These are phyloP conservation scores for Crenichthys baileyi DNA, from an alignment of 2,797 vertebrate species.

Conservation along the genomic window DNA sequence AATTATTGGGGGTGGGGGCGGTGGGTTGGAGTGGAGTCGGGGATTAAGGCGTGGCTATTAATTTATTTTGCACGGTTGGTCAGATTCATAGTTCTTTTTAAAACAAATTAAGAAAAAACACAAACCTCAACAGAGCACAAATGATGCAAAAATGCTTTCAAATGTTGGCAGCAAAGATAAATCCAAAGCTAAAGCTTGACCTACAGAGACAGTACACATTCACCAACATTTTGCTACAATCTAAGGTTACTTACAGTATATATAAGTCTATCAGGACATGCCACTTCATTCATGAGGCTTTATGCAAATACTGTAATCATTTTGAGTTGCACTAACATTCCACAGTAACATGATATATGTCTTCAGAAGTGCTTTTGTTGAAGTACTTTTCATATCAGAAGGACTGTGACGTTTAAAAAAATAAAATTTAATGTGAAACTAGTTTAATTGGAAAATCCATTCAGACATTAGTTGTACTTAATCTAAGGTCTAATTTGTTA, in stretches of 20 bases:
- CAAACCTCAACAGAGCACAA: conserved; percentile 6
- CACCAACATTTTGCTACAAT: conserved; percentile 17
- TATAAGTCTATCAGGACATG: conserved; percentile 11
- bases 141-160: not conserved
- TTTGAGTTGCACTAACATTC: conserved; percentile 2
- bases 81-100: not conserved
- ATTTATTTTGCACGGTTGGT: conserved; percentile 17
- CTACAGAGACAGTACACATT: conserved; percentile 18
- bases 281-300: conserved; percentile 12
- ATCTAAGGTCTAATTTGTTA: not conserved
- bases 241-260: conserved; percentile 4
- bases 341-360: conserved; percentile 14
- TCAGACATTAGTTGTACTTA: not conserved
- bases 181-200: conserved; percentile 2
- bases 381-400: not conserved
- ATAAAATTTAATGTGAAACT: conserved; percentile 6
- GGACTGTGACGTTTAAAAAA: not conserved
- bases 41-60: conserved; percentile 35
- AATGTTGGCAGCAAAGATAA: conserved; percentile 3
- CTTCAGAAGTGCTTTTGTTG: not conserved
- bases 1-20: conserved; percentile 9
- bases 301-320: not conserved
- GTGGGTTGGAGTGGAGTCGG: no score
- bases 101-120: conserved; percentile 5
- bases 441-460: not conserved